Percentiles rank a stretch among this genome's conserved stretches.
Evolutionary conservation across 1,140 invertebrate genomes (phyloP).

Genomic region (Drosophila kanapiae): DNA sequence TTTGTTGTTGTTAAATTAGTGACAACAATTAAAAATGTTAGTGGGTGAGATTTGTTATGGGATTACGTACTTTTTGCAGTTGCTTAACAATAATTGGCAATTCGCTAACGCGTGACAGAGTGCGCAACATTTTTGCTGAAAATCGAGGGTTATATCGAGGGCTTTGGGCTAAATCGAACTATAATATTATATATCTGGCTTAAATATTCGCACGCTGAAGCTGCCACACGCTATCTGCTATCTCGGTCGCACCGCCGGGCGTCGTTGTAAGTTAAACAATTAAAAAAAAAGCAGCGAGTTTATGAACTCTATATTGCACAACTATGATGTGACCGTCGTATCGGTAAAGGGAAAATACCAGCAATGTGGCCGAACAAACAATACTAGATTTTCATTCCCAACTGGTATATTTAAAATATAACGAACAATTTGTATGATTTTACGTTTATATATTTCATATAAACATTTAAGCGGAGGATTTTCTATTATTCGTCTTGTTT

Average conservation of each 20-base stretch:
- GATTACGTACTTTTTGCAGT: constrained; percentile 85
- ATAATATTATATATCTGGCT: constrained; percentile 12
- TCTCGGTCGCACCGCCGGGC: constrained; percentile 46
- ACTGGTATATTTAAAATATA: not conserved
- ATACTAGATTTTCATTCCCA: not conserved
- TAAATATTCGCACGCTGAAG: constrained; percentile 11
- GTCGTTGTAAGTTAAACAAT: constrained; percentile 53
- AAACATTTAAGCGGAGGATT: too few species aligned
- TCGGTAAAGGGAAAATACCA: not conserved
- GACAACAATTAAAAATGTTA: constrained; percentile 55
- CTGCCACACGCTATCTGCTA: constrained; percentile 17
- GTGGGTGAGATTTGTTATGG: constrained; percentile 16
- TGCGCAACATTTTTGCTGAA: constrained; percentile 76
- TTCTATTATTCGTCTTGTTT: not conserved
- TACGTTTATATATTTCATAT: not conserved
- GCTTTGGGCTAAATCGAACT: constrained; percentile 22
- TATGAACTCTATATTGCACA: constrained; percentile 49
- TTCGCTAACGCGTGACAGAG: constrained; percentile 78
- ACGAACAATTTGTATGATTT: not conserved
- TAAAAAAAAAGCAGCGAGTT: constrained; percentile 42
- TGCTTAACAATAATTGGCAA: constrained; percentile 79
- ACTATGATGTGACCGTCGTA: constrained; percentile 8
- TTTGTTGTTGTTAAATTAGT: constrained; percentile 32
- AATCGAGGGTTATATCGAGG: constrained; percentile 15
- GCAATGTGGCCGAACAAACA: not conserved